Evolutionary conservation across 2,888 invertebrate species (phyloP), one percentile per base, ranked within the genome.

Genomic region (Napeogenes inachia): DNA sequence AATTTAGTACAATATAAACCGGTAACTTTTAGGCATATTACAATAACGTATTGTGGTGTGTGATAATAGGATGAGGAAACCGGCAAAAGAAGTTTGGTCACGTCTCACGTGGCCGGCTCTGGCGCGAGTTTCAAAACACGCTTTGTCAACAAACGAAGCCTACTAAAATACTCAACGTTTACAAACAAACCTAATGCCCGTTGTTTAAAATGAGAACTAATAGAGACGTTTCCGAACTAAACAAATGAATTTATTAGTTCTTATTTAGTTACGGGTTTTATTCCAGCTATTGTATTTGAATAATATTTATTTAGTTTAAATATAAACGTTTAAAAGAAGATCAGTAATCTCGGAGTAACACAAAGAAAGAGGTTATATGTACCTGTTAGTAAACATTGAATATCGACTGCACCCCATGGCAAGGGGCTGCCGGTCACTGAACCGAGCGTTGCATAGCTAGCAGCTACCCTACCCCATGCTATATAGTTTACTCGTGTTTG

Each of bases 391-490:
- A 59, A 58, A 56, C 53, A 62, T 60, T 67, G 57, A 59, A 63
- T 63, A 60, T 64, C 57, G 61, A 62, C 74, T 72, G 84, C 87
- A 87, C 87, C 87, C 86, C 84, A 84, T 85, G 81, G 77, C 79
- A 79, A 83, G 87, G 86, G 84, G 82, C 82, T 81, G 77, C 67
- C 80, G 89, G 87, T 89, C 88, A 88, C 71, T 84, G 89, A 88
- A 86, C 88, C 75, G 8, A 73, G 71, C 71, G 68, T 71, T 60
- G 61, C 58, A 59, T 60, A 60, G 45, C 56, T 56, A 60, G 45
- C 56, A 53, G 59, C 59, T 55, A 62, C 56, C 21, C 45, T 32
- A 60, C 61, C 64, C 66, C 66, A 42, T 61, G 54, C 38, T 54
- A 61, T 54, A 42, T 42, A 56, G 21, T 45, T 42, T 13, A 46